phyloP scores from a whole-genome alignment of 2,797 vertebrate species.

The Sylvilagus floridanus region DNA sequence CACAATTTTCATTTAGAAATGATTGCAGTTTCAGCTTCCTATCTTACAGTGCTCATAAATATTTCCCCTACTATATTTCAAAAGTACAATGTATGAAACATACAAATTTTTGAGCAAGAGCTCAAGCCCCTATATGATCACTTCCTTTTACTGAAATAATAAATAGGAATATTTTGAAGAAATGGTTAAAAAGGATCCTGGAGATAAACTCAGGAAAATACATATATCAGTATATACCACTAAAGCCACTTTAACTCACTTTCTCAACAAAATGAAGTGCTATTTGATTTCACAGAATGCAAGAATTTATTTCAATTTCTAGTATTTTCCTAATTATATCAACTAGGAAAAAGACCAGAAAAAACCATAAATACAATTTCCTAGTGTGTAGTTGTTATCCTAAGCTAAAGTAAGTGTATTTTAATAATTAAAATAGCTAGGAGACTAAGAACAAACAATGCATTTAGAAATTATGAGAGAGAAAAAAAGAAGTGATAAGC shows the following conservation, averaged over 20 bases:
- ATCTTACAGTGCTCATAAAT: slow-evolving; percentile 87
- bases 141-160: slow-evolving; percentile 72
- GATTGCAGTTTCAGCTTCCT: slow-evolving; percentile 85
- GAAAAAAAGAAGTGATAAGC: neutral
- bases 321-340: slow-evolving; percentile 30
- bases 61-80: slow-evolving; percentile 86
- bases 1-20: slow-evolving; percentile 89
- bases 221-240: neutral
- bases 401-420: slow-evolving; percentile 45
- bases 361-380: slow-evolving; percentile 4
- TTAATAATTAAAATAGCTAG: slow-evolving; percentile 22
- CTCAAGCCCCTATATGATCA: slow-evolving; percentile 15
- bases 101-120: slow-evolving; percentile 59
- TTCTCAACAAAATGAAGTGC: slow-evolving; percentile 23
- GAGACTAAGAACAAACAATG: neutral
- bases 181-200: slow-evolving; percentile 58
- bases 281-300: slow-evolving; percentile 57
- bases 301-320: slow-evolving; percentile 27
- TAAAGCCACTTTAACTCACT: slow-evolving; percentile 39
- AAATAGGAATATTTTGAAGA: slow-evolving; percentile 66
- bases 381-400: neutral
- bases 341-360: slow-evolving; percentile 27
- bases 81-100: slow-evolving; percentile 77
- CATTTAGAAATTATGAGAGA: neutral
- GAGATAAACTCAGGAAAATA: slow-evolving; percentile 51